A percentile compares a stretch with the other conserved stretches of the same genome.
These are phyloP conservation scores for Heterodera carotae DNA, from an alignment of 1,140 invertebrate species.

Conservation along the genomic window DNA sequence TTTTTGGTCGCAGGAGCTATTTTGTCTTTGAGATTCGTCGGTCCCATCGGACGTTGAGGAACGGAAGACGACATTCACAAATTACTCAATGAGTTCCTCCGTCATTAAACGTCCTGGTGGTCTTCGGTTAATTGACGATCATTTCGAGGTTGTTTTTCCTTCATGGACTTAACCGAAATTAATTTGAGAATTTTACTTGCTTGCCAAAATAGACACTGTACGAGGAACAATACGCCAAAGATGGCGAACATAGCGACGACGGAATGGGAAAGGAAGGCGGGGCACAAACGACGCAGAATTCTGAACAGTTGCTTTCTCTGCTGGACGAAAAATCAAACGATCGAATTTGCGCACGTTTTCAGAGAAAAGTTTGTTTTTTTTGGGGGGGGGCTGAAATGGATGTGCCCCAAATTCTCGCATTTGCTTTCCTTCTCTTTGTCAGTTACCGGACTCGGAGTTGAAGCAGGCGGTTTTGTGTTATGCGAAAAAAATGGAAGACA, in stretches of 20 bases:
- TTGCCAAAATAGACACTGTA: constrained; percentile 73
- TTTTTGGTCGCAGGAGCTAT: background rate
- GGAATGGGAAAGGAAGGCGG: constrained; percentile 66
- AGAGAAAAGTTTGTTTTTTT: constrained; percentile 12
- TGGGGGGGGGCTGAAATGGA: no score
- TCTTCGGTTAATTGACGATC: constrained; percentile 80
- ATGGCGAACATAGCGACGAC: constrained; percentile 70
- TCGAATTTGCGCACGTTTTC: constrained; percentile 19
- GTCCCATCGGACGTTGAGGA: constrained; percentile 36
- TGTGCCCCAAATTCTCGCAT: background rate
- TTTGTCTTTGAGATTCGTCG: background rate
- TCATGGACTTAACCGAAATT: constrained; percentile 70
- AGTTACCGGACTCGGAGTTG: constrained; percentile 45
- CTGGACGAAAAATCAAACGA: background rate
- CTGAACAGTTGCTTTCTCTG: background rate
- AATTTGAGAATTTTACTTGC: constrained; percentile 66
- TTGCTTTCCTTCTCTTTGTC: constrained; percentile 39
- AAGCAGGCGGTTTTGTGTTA: constrained; percentile 33
- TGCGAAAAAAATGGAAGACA: constrained; percentile 68
- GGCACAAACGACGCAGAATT: constrained; percentile 57
- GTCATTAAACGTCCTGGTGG: constrained; percentile 83
- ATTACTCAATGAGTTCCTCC: constrained; percentile 90
- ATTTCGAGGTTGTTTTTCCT: constrained; percentile 88
- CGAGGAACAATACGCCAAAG: constrained; percentile 66
- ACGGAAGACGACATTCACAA: constrained; percentile 80